Evolutionary conservation across 2,797 vertebrate species (phyloP).

Genomic region (Synanceia verrucosa): DNA sequence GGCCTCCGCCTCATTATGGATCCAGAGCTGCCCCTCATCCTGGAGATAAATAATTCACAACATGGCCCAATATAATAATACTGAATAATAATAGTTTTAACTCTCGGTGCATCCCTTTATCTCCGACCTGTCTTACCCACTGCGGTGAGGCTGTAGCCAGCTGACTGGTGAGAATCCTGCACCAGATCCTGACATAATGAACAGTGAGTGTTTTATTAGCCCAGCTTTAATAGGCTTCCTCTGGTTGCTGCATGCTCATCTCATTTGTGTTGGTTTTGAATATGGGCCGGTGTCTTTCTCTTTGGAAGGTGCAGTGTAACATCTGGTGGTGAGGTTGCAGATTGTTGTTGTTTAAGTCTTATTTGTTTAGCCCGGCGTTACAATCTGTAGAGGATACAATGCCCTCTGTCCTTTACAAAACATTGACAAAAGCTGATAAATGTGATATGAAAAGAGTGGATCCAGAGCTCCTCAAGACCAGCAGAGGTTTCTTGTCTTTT

Average conservation of each 20-base stretch:
- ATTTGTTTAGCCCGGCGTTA: no score
- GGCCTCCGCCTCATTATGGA: conserved; percentile 65
- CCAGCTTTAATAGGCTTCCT: conserved; percentile 52
- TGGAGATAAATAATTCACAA: conserved; percentile 74
- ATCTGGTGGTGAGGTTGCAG: no score
- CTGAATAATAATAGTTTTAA: conserved; percentile 69
- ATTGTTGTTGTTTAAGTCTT: no score
- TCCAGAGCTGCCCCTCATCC: conserved; percentile 55
- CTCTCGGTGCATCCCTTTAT: conserved; percentile 51
- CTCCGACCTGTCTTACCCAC: conserved; percentile 26
- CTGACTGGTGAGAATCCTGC: conserved; percentile 21
- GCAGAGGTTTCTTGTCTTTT: no score
- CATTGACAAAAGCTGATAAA: no score
- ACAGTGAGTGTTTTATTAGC: conserved; percentile 49
- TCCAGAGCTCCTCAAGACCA: no score
- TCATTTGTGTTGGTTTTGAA: conserved; percentile 42
- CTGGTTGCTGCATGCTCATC: conserved; percentile 22
- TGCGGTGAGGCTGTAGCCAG: conserved; percentile 20
- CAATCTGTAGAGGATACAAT: no score
- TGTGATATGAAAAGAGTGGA: no score
- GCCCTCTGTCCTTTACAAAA: no score
- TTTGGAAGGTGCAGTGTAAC: no score
- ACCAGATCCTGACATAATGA: conserved; percentile 57
- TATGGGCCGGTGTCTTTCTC: conserved; percentile 12
- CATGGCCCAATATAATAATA: conserved; percentile 68